Percentiles rank a stretch among this genome's conserved stretches.
Evolutionary conservation across 53 echinoderm and acorn worm genomes (phyloP).

Genomic region (Henricia sp.): DNA sequence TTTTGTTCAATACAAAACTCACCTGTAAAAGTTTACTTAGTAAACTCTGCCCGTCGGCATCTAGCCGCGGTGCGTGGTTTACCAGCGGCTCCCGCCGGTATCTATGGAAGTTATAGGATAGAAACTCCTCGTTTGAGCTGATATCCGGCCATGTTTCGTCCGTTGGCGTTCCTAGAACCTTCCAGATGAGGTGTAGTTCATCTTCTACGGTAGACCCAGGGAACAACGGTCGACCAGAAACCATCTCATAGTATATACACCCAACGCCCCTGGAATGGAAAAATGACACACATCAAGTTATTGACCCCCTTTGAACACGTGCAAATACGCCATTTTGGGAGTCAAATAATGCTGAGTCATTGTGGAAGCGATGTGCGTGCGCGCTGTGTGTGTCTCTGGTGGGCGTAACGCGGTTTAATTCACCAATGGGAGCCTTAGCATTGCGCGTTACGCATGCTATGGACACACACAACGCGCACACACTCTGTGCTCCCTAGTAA

Average conservation of each 20-base stretch:
- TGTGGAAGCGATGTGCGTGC: too few species aligned
- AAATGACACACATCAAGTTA: too few species aligned
- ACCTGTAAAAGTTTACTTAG: slow-evolving; percentile 91
- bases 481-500: too few species aligned
- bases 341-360: too few species aligned
- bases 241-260: slow-evolving; percentile 99
- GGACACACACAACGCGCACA: too few species aligned
- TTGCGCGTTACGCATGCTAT: too few species aligned
- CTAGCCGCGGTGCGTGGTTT: slow-evolving; percentile 89
- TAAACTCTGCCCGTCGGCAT: slow-evolving; percentile 75
- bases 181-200: slow-evolving; percentile 98
- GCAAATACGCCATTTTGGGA: too few species aligned
- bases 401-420: too few species aligned
- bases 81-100: slow-evolving; percentile 89
- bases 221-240: slow-evolving; percentile 91
- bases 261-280: slow-evolving; percentile 99
- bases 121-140: slow-evolving; percentile 87
- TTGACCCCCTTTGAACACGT: too few species aligned
- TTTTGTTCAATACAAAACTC: too few species aligned
- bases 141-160: slow-evolving; percentile 94
- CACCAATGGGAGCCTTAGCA: too few species aligned
- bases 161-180: slow-evolving; percentile 89
- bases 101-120: slow-evolving; percentile 83
- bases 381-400: too few species aligned
- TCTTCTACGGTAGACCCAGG: slow-evolving; percentile 99